Evolutionary conservation across 1,140 invertebrate genomes (phyloP).

Genomic region (Chymomyza costata): DNA sequence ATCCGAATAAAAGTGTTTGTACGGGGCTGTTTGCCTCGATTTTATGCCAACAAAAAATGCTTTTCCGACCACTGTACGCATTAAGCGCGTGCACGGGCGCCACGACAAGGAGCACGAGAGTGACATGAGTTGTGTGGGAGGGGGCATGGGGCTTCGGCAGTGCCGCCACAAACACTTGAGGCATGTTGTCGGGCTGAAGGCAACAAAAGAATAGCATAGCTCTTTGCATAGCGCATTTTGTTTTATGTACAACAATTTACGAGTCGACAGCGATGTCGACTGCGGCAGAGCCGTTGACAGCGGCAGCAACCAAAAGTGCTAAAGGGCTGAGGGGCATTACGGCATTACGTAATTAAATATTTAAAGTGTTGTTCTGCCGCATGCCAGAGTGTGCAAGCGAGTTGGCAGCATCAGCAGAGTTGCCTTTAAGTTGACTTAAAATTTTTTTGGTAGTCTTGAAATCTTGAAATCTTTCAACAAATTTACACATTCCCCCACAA

Average conservation of each 20-base stretch:
- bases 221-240: constrained; percentile 24
- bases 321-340: constrained; percentile 42
- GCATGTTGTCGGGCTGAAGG: constrained; percentile 32
- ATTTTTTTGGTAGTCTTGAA: background rate
- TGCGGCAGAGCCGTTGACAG: constrained; percentile 18
- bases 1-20: no score
- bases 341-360: constrained; percentile 65
- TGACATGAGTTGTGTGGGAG: background rate
- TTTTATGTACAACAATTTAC: constrained; percentile 5
- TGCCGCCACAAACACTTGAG: constrained; percentile 52
- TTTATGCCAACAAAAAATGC: no score
- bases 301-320: constrained; percentile 26
- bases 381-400: constrained; percentile 10
- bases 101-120: no score
- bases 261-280: background rate
- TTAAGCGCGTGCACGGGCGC: constrained; percentile 14
- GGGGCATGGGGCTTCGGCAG: background rate
- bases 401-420: no score
- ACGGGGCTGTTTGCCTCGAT: background rate
- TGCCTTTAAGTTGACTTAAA: constrained; percentile 8
- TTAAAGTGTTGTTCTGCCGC: constrained; percentile 50
- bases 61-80: constrained; percentile 56
- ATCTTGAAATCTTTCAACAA: constrained; percentile 4
- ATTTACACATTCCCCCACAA: background rate
- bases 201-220: constrained; percentile 50